phyloP scores from a whole-genome alignment of 2,888 invertebrate genomes.

The Acleris holmiana region DNA sequence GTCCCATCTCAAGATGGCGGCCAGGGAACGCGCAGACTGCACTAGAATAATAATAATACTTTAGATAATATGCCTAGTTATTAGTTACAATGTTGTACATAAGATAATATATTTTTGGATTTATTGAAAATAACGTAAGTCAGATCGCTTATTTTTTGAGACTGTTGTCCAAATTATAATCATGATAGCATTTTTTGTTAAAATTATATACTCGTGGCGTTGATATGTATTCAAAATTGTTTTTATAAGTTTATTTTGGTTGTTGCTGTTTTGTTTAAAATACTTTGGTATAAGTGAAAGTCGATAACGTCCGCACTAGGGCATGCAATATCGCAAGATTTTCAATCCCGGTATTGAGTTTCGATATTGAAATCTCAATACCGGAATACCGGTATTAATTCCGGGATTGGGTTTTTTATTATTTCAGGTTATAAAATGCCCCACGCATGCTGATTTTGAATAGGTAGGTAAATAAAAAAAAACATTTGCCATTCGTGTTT shows the following conservation, averaged over 20 bases:
- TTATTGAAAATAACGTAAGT: conserved; percentile 58
- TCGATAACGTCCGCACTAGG: conserved; percentile 60
- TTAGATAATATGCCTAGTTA: conserved; percentile 1
- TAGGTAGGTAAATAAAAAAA: too few species aligned
- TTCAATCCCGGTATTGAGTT: too few species aligned
- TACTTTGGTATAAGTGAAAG: conserved; percentile 48
- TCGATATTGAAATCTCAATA: too few species aligned
- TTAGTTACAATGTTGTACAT: conserved; percentile 53
- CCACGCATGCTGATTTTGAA: too few species aligned
- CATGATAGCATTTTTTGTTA: conserved; percentile 63
- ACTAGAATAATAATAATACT: conserved; percentile 8
- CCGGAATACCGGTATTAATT: too few species aligned
- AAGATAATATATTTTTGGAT: conserved; percentile 77
- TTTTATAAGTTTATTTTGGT: conserved; percentile 74
- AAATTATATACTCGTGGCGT: conserved; percentile 60
- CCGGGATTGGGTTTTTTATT: too few species aligned
- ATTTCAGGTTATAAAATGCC: too few species aligned
- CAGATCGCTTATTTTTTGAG: conserved; percentile 78
- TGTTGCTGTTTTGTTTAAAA: conserved; percentile 62
- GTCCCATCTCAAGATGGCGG: background rate
- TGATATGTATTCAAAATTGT: conserved; percentile 71
- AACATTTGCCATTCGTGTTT: too few species aligned
- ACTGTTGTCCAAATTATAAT: conserved; percentile 78
- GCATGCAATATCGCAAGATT: too few species aligned
- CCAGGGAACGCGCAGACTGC: conserved; percentile 14